Percentiles rank a stretch among this genome's conserved stretches.
phyloP scores from a whole-genome alignment of 2,888 invertebrate genomes.

The Ametastegia equiseti region DNA sequence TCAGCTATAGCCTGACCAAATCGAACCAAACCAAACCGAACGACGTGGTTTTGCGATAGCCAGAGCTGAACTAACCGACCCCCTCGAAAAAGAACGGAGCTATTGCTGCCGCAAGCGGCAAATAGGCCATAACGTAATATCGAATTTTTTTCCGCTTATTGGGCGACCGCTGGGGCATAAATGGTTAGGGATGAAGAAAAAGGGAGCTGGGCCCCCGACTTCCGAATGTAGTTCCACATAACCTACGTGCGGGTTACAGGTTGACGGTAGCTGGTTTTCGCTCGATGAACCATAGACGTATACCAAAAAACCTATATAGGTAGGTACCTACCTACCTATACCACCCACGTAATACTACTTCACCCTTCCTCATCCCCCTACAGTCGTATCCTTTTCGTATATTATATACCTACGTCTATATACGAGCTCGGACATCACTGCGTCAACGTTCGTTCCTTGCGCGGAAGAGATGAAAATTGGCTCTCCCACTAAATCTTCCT shows the following conservation, averaged over 20 bases:
- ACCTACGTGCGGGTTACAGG: conserved; percentile 18
- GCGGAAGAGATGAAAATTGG: conserved; percentile 20
- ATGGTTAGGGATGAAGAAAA: too few species aligned
- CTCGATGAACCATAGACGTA: conserved; percentile 16
- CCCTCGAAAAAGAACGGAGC: background rate
- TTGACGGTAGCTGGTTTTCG: conserved; percentile 19
- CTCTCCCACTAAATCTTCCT: conserved; percentile 3
- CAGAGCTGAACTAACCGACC: background rate
- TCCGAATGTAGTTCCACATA: conserved; percentile 38
- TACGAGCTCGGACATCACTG: background rate
- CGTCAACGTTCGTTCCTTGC: conserved; percentile 3
- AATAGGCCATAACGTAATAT: conserved; percentile 37
- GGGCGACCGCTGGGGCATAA: conserved; percentile 41
- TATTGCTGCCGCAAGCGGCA: background rate
- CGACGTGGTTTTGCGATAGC: background rate
- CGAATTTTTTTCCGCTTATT: conserved; percentile 43
- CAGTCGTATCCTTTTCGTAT: background rate
- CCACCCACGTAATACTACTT: background rate
- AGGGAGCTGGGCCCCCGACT: too few species aligned
- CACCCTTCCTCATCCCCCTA: background rate
- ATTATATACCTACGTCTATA: background rate
- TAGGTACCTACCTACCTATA: background rate
- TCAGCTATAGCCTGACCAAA: background rate
- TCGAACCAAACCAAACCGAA: background rate
- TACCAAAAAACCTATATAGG: too few species aligned